Evolutionary conservation across 2,888 invertebrate genomes (phyloP).

Genomic region (Sarcophaga carnaria): DNA sequence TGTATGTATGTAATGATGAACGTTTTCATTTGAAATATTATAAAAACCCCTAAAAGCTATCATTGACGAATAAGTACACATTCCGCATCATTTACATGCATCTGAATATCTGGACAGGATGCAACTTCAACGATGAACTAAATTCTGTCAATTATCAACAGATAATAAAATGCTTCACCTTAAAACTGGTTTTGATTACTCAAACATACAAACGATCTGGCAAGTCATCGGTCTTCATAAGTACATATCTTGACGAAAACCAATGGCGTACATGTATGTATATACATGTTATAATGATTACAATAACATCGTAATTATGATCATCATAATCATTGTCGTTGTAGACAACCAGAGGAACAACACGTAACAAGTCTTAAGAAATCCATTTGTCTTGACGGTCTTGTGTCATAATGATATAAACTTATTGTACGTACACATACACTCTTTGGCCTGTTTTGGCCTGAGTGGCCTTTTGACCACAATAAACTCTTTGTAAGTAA

Average conservation of each 20-base stretch:
- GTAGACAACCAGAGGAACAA: not conserved
- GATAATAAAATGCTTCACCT: too few relatives aligned
- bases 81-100: not conserved
- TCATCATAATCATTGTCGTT: slow-evolving; percentile 11
- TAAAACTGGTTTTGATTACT: too few relatives aligned
- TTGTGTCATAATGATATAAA: slow-evolving; percentile 44
- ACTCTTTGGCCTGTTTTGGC: slow-evolving; percentile 25
- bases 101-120: too few relatives aligned
- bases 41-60: not conserved
- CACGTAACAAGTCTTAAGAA: slow-evolving; percentile 42
- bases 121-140: too few relatives aligned
- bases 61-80: not conserved
- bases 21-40: too few relatives aligned
- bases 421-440: not conserved
- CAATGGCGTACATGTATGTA: too few relatives aligned
- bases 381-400: slow-evolving; percentile 42
- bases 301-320: slow-evolving; percentile 11
- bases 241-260: too few relatives aligned
- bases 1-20: too few relatives aligned
- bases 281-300: not conserved
- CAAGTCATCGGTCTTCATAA: too few relatives aligned
- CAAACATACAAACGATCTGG: too few relatives aligned
- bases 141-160: too few relatives aligned
- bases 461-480: not conserved
- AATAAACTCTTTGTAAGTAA: not conserved